Evolutionary conservation across 2,888 invertebrate genomes (phyloP).

Genomic region (Lordiphosa andalusiaca): DNA sequence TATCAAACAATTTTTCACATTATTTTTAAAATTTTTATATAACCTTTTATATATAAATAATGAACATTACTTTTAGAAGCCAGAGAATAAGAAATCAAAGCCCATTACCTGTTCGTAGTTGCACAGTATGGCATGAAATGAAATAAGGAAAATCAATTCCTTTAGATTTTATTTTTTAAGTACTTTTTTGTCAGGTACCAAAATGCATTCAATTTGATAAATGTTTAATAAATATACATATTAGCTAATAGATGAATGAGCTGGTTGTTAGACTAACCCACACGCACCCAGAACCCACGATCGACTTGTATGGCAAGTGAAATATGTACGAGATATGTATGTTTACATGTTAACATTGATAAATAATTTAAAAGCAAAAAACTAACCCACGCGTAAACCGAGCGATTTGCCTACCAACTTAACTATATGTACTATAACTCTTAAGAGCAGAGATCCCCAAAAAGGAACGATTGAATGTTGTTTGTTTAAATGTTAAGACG

Average conservation of each 20-base stretch:
- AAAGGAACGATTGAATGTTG: constrained; percentile 54
- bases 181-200: constrained; percentile 60
- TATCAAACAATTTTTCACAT: constrained; percentile 21
- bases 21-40: constrained; percentile 53
- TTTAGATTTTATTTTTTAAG: constrained; percentile 51
- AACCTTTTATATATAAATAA: constrained; percentile 58
- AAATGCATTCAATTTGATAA: constrained; percentile 71
- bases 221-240: constrained; percentile 40
- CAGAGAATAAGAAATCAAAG: constrained; percentile 11
- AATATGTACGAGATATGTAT: constrained; percentile 30
- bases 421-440: constrained; percentile 13
- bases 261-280: constrained; percentile 3
- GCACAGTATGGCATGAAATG: constrained; percentile 33
- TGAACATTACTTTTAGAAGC: constrained; percentile 7
- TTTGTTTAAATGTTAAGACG: constrained; percentile 49
- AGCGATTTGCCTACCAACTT: constrained; percentile 37
- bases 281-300: constrained; percentile 36
- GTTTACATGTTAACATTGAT: constrained; percentile 21
- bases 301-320: constrained; percentile 29
- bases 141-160: constrained; percentile 19
- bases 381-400: constrained; percentile 51
- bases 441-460: constrained; percentile 17
- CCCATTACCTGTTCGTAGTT: constrained; percentile 32
- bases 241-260: constrained; percentile 9
- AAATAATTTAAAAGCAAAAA: constrained; percentile 23